Percentiles rank a stretch among this genome's conserved stretches.
Conservation (phyloP, 2,113 vertebrate genomes). For the Gymnocephalus cernua region DNA sequence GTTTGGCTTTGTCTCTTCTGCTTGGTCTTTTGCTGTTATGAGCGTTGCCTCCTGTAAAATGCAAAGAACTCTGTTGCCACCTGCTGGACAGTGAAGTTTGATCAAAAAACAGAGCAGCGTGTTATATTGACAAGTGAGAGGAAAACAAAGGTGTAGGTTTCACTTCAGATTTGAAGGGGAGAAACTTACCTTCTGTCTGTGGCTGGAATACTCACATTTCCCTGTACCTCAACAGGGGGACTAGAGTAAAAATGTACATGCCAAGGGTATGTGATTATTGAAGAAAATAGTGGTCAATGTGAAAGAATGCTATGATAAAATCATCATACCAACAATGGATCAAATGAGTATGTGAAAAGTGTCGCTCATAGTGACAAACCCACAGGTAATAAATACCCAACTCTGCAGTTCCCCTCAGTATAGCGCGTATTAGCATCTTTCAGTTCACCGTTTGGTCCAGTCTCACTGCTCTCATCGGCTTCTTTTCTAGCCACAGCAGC, state of each 20-base stretch:
- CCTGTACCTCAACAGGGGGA: neutral
- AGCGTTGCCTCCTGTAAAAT: neutral
- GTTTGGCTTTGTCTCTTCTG: neutral
- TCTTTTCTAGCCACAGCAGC: neutral
- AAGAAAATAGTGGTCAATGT: neutral
- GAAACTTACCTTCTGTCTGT: neutral
- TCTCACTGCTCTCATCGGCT: neutral
- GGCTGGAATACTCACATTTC: neutral
- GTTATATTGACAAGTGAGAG: neutral
- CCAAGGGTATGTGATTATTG: neutral
- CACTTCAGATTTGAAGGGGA: neutral
- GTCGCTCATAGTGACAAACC: neutral
- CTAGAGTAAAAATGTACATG: neutral
- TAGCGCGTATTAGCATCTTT: neutral
- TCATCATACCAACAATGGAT: neutral
- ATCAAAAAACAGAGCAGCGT: neutral
- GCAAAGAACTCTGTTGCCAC: constrained; percentile 58
- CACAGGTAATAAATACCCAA: neutral
- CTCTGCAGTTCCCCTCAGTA: neutral
- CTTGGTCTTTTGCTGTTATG: too few species aligned
- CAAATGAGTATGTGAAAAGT: neutral
- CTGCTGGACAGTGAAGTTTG: constrained; percentile 54
- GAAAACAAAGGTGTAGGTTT: neutral
- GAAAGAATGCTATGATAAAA: constrained; percentile 2
- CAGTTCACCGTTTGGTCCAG: neutral